These are phyloP conservation scores for Drosophila carrolli DNA, from an alignment of 1,140 invertebrate genomes.

Conservation along the genomic window DNA sequence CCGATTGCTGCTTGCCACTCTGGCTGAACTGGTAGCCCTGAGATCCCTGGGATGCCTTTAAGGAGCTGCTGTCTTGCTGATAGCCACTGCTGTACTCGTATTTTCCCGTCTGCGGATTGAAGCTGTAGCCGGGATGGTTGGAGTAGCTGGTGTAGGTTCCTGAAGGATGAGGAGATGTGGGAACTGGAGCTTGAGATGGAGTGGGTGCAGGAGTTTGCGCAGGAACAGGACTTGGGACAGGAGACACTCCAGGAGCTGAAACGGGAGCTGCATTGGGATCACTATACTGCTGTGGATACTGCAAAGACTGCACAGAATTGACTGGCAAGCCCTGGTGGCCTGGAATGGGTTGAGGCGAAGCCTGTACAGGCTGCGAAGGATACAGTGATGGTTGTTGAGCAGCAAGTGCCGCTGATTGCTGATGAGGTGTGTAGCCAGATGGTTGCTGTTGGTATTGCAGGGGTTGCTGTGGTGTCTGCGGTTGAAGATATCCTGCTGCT, in stretches of 20 bases:
- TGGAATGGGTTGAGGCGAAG: background rate
- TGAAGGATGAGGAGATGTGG: background rate
- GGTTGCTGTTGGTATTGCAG: slow-evolving; percentile 19
- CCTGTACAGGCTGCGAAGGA: slow-evolving; percentile 38
- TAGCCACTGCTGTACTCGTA: slow-evolving; percentile 82
- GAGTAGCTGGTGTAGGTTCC: slow-evolving; percentile 63
- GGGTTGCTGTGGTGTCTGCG: slow-evolving; percentile 20
- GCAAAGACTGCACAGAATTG: slow-evolving; percentile 3
- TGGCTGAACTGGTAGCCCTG: slow-evolving; percentile 75
- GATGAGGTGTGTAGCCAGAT: slow-evolving; percentile 15
- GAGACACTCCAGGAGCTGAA: background rate
- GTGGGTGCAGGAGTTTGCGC: slow-evolving; percentile 2
- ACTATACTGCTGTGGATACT: slow-evolving; percentile 28
- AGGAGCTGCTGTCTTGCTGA: slow-evolving; percentile 57
- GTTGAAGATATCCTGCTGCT: background rate
- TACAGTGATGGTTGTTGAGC: slow-evolving; percentile 32
- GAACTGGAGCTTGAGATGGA: background rate
- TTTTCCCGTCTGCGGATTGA: slow-evolving; percentile 74
- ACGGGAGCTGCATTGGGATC: slow-evolving; percentile 10
- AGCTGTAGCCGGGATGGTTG: slow-evolving; percentile 82
- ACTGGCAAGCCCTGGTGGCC: background rate
- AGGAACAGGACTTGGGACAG: slow-evolving; percentile 3
- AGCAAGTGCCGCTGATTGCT: background rate
- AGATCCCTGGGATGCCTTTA: slow-evolving; percentile 25
- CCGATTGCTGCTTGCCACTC: slow-evolving; percentile 55